Percentiles rank a stretch among this genome's conserved stretches.
Evolutionary conservation across 37 sponge, comb jelly and placozoan genomes (phyloP).

Genomic region (Bolinopsis microptera): DNA sequence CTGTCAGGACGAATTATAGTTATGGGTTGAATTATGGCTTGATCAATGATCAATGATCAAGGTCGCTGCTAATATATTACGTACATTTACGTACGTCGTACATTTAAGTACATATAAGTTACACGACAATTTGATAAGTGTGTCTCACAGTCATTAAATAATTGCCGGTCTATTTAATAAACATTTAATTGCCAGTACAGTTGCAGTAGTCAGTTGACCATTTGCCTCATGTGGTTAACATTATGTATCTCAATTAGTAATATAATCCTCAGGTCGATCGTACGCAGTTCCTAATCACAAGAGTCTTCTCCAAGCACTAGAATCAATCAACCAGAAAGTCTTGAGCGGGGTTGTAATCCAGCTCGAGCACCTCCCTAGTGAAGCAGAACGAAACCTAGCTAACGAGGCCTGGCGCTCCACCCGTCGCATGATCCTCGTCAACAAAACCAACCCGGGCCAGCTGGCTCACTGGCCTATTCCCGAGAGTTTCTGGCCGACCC

Average conservation of each 20-base stretch:
- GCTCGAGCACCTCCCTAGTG: conserved; percentile 75
- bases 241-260: background rate
- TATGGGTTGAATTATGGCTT: too few species aligned
- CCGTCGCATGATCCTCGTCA: conserved; percentile 55
- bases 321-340: conserved; percentile 89
- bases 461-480: conserved; percentile 97
- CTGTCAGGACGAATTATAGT: too few species aligned
- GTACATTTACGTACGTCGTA: too few species aligned
- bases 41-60: too few species aligned
- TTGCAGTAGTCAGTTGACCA: background rate
- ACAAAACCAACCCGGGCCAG: conserved; percentile 31
- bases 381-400: conserved; percentile 60
- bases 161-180: too few species aligned
- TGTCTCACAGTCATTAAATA: too few species aligned
- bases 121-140: too few species aligned
- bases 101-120: too few species aligned
- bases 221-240: background rate
- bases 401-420: conserved; percentile 15
- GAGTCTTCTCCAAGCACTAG: conserved; percentile 84
- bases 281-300: conserved; percentile 78
- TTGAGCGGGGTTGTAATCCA: conserved; percentile 93
- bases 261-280: conserved; percentile 57
- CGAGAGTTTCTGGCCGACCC: conserved; percentile 90
- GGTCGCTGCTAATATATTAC: too few species aligned
- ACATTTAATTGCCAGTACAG: too few species aligned